Evolutionary conservation across 2,113 vertebrate species (phyloP).

Genomic region (Cercocebus atys): DNA sequence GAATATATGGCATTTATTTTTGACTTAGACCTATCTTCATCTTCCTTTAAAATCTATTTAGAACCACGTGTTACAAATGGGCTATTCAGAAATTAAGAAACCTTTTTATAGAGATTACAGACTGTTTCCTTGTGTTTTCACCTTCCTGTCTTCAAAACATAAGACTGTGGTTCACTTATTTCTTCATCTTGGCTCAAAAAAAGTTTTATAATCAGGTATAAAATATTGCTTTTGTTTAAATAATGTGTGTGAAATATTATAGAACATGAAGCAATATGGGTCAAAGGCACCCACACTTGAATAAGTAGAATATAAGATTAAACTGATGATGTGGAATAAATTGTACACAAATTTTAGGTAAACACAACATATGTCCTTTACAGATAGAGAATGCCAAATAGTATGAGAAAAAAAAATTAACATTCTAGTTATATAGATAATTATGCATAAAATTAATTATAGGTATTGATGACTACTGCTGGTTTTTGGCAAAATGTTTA

Average conservation of each 20-base stretch:
- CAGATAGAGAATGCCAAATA: not conserved
- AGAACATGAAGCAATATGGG: no score
- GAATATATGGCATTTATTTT: not conserved
- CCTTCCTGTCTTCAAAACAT: not conserved
- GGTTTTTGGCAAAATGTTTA: not conserved
- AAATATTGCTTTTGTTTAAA: not conserved
- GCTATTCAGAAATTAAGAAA: not conserved
- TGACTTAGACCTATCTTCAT: not conserved
- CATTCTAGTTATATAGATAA: not conserved
- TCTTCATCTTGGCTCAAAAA: not conserved
- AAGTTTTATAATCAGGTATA: no score
- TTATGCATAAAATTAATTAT: not conserved
- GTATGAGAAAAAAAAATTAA: not conserved
- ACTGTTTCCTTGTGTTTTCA: not conserved
- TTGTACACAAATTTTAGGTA: not conserved
- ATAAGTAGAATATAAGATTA: not conserved
- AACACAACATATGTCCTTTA: not conserved
- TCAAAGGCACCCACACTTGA: not conserved
- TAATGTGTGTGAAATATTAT: not conserved
- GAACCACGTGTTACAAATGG: not conserved
- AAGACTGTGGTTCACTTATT: not conserved
- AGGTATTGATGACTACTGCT: not conserved
- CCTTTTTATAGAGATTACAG: not conserved
- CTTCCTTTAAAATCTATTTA: not conserved
- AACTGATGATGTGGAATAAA: not conserved